A percentile compares a stretch with the other conserved stretches of the same genome.
These are phyloP conservation scores for Lochmaea capreae DNA, from an alignment of 2,888 invertebrate genomes.

Conservation along the genomic window DNA sequence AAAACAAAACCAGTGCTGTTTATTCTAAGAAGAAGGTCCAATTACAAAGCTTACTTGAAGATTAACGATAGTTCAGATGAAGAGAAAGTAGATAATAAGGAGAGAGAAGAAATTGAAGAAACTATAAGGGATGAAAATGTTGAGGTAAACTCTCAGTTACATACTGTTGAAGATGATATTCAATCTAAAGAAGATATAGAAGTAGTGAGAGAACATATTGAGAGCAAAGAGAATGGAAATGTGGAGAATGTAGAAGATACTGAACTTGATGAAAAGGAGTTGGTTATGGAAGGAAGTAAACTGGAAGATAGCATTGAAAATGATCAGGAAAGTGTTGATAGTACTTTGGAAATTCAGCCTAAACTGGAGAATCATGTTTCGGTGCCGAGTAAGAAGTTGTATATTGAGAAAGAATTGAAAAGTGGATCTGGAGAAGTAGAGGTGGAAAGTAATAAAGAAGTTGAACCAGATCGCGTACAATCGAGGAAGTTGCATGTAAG, in stretches of 20 bases:
- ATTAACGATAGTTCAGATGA: constrained; percentile 30
- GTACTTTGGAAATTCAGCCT: too few relatives aligned
- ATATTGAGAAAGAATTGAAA: constrained; percentile 1
- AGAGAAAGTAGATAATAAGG: constrained; percentile 14
- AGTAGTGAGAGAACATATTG: not conserved
- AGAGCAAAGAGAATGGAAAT: not conserved
- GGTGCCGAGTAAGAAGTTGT: not conserved
- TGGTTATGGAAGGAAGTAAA: not conserved
- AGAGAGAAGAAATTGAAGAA: constrained; percentile 34
- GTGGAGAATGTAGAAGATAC: not conserved
- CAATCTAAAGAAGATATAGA: not conserved
- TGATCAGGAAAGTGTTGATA: too few relatives aligned
- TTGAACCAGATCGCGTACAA: not conserved
- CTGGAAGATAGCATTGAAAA: constrained; percentile 13
- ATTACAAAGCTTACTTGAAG: constrained; percentile 67
- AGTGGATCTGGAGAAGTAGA: constrained; percentile 30
- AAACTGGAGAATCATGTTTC: not conserved
- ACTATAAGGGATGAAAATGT: constrained; percentile 23
- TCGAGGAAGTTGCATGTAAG: not conserved
- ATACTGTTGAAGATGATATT: not conserved
- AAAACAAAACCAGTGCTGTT: constrained; percentile 86
- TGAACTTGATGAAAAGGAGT: not conserved
- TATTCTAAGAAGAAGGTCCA: constrained; percentile 77
- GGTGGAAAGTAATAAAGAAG: not conserved
- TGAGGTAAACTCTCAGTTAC: not conserved